Percentiles rank a stretch among this genome's conserved stretches.
Evolutionary conservation across 2,888 invertebrate species (phyloP).

Genomic region (Cheiracanthium punctorium): DNA sequence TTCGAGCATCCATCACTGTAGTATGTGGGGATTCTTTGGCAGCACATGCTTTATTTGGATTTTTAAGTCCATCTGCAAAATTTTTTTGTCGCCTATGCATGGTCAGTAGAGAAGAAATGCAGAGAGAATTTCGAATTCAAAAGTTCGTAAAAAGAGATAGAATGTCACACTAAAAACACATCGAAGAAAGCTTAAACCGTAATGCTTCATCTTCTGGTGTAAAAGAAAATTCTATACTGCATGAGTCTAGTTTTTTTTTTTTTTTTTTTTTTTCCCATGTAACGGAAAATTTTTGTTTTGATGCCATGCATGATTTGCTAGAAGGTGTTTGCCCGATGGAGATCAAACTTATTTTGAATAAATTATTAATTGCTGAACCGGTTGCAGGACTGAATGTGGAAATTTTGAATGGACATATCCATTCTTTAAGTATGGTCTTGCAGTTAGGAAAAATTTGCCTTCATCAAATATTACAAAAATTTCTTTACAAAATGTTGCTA

Average conservation of each 20-base stretch:
- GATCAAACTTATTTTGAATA: not conserved
- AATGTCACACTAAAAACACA: not conserved
- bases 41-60: not conserved
- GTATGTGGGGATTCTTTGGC: constrained; percentile 1
- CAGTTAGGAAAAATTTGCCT: not conserved
- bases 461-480: not conserved
- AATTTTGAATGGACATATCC: not conserved
- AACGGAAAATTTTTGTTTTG: not conserved
- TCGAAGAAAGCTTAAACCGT: too few species aligned
- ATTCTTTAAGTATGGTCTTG: not conserved
- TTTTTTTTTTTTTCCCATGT: too few species aligned
- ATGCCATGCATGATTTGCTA: not conserved
- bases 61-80: not conserved
- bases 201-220: not conserved
- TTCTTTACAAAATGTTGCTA: not conserved
- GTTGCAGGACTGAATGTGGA: not conserved
- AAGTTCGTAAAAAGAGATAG: not conserved
- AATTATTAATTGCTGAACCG: not conserved
- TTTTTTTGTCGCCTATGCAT: not conserved
- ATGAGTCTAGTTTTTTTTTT: not conserved
- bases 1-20: not conserved
- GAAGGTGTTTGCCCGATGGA: not conserved
- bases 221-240: not conserved
- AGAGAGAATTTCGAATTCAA: not conserved
- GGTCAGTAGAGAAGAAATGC: not conserved